Evolutionary conservation across 2,113 vertebrate species (phyloP).

Genomic region (Symphodus melops): DNA sequence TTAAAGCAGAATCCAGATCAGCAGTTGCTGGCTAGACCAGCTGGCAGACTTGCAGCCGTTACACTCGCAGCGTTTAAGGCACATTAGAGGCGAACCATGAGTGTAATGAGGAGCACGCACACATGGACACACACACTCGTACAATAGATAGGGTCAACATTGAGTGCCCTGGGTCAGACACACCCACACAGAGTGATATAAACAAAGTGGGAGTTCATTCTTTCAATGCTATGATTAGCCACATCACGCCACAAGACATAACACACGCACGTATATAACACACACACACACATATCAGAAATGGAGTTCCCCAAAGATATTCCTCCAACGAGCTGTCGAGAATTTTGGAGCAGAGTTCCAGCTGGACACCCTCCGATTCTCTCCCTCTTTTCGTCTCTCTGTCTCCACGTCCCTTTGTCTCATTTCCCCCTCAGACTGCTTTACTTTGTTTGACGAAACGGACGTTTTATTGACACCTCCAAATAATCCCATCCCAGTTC

Average conservation of each 20-base stretch:
- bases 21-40: slow-evolving; percentile 50
- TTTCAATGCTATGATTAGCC: slow-evolving; percentile 39
- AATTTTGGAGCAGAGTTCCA: slow-evolving; percentile 54
- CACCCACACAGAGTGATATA: slow-evolving; percentile 38
- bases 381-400: slow-evolving; percentile 33
- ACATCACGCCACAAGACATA: slow-evolving; percentile 12
- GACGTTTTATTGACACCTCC: background rate
- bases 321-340: slow-evolving; percentile 65
- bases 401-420: slow-evolving; percentile 30
- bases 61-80: slow-evolving; percentile 48
- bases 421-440: slow-evolving; percentile 11
- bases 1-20: slow-evolving; percentile 69
- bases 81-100: slow-evolving; percentile 46
- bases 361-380: slow-evolving; percentile 49
- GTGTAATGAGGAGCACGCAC: slow-evolving; percentile 41
- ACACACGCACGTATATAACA: slow-evolving; percentile 26
- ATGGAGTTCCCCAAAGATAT: slow-evolving; percentile 49
- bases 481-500: slow-evolving; percentile 1
- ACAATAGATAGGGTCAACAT: slow-evolving; percentile 47
- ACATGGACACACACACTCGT: slow-evolving; percentile 2
- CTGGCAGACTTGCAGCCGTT: slow-evolving; percentile 59
- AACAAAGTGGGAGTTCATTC: slow-evolving; percentile 51
- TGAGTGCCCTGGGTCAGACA: slow-evolving; percentile 9
- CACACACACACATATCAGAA: slow-evolving; percentile 39
- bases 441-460: slow-evolving; percentile 16